phyloP scores from a whole-genome alignment of 2,888 invertebrate species.

The Cheilosia scutellata region DNA sequence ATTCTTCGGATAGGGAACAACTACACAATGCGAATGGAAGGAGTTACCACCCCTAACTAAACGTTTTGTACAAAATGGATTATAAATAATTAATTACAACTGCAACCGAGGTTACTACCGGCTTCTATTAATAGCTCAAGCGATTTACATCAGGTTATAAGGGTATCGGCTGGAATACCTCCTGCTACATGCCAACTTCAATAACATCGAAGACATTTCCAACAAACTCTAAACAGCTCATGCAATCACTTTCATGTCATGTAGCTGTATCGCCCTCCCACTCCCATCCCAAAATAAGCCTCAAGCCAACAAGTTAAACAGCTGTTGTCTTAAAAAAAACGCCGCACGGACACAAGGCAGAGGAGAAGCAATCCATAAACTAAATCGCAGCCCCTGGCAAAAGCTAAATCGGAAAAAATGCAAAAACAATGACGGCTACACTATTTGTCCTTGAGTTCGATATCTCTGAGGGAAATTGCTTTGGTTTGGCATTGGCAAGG shows the following conservation, averaged over 20 bases:
- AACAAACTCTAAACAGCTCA: slow-evolving; percentile 4
- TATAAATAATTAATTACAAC: background rate
- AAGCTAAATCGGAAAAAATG: slow-evolving; percentile 32
- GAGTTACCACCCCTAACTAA: too few relatives aligned
- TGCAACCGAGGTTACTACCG: background rate
- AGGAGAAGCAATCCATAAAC: slow-evolving; percentile 56
- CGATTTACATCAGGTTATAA: slow-evolving; percentile 1
- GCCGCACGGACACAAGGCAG: slow-evolving; percentile 5
- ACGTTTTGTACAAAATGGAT: too few relatives aligned
- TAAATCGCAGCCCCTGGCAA: slow-evolving; percentile 50
- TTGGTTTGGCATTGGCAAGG: slow-evolving; percentile 56
- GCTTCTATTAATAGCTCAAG: slow-evolving; percentile 27
- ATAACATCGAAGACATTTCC: background rate
- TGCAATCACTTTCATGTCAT: slow-evolving; percentile 14
- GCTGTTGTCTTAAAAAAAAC: slow-evolving; percentile 8
- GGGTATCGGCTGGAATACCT: background rate
- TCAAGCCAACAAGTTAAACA: slow-evolving; percentile 19
- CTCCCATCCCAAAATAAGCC: background rate
- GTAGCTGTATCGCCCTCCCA: background rate
- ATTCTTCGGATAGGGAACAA: too few relatives aligned
- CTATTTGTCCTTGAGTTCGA: slow-evolving; percentile 53
- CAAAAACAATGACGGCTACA: slow-evolving; percentile 4
- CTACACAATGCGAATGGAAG: too few relatives aligned
- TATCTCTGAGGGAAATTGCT: slow-evolving; percentile 36
- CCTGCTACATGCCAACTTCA: slow-evolving; percentile 14